A percentile compares a stretch with the other conserved stretches of the same genome.
Evolutionary conservation across 64 coral and sea anemone genomes (phyloP).

Genomic region (Actinia tenebrosa): DNA sequence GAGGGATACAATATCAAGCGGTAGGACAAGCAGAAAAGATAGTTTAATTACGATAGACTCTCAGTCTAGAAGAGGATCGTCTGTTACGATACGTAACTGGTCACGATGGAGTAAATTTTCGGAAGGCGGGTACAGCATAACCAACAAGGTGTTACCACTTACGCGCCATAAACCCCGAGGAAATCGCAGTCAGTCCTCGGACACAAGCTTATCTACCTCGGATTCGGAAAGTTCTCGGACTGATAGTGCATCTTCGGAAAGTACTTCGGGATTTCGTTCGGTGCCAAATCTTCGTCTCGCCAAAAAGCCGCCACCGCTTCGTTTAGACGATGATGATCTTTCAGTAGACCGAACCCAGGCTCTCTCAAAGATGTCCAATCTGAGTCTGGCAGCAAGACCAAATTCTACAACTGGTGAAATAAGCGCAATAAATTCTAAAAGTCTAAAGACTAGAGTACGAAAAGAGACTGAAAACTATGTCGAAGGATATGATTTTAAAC

Average conservation of each 20-base stretch:
- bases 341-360: background rate
- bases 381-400: background rate
- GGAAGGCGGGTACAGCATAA: slow-evolving; percentile 52
- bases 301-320: background rate
- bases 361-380: background rate
- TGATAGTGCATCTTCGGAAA: background rate
- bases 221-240: background rate
- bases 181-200: background rate
- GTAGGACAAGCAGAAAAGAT: slow-evolving; percentile 19
- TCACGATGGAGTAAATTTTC: slow-evolving; percentile 47
- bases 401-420: background rate
- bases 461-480: background rate
- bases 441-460: background rate
- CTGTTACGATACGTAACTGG: slow-evolving; percentile 43
- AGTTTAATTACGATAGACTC: slow-evolving; percentile 12
- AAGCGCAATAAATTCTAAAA: background rate
- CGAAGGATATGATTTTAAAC: slow-evolving; percentile 30
- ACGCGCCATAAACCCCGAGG: background rate
- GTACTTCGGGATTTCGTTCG: background rate
- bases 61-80: slow-evolving; percentile 29
- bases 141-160: background rate
- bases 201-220: background rate
- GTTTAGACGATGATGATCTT: background rate
- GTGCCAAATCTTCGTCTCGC: background rate
- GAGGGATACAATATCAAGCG: background rate